Base-by-base conservation (phyloP, 2,113 vertebrate genomes). In the Dromas ardeola region DNA sequence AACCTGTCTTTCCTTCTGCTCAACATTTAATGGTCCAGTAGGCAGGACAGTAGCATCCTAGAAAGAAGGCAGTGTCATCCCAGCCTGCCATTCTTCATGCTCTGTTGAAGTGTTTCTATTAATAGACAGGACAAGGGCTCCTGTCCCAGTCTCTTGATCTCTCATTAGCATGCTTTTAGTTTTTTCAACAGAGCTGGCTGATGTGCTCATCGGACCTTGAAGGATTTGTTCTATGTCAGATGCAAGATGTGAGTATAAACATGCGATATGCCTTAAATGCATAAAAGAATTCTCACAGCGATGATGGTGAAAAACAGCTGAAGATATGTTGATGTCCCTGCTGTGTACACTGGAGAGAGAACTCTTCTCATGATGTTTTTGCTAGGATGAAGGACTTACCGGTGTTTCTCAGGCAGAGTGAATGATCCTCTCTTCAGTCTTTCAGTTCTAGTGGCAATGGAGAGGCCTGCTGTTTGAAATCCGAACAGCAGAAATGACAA, bases 1-100 rank as follows among this genome's bases (percentile, higher is more conserved):
- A 90, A 81, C 81, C 84, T 94, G 69, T 58, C 66, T 58, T 87
- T 78, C 86, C 93, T 92, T 87, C 93, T 98, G 91, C 93, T 97
- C 67, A 76, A 59, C n/a, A 12, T 49, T 84, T 92, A 72, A 88
- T 53, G 96, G 94, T 30, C 84, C 62, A 42, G 25, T 67, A 40
- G 81, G 88, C 93, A 94, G 88, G 84, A 69, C 50, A 66, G 92
- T 20, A 65, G 74, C 90, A 69, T 73, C 94, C 85, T 70, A 58
- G 80, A 61, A 89, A 72, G 94, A 63, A 92, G 74, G 50, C 47
- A 70, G 80, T 56, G 55, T 34, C 45, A 53, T 80, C 74, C 36
- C 53, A 88, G 78, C 43, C 61, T 49, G 88, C 27, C 9, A 11
- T 91, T 89, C 91, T 96, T 94, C 62, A 71, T 1, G 52, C 88